Evolutionary conservation across 2,113 vertebrate genomes (phyloP).

Genomic region (Cyphomyrus discorhynchus): DNA sequence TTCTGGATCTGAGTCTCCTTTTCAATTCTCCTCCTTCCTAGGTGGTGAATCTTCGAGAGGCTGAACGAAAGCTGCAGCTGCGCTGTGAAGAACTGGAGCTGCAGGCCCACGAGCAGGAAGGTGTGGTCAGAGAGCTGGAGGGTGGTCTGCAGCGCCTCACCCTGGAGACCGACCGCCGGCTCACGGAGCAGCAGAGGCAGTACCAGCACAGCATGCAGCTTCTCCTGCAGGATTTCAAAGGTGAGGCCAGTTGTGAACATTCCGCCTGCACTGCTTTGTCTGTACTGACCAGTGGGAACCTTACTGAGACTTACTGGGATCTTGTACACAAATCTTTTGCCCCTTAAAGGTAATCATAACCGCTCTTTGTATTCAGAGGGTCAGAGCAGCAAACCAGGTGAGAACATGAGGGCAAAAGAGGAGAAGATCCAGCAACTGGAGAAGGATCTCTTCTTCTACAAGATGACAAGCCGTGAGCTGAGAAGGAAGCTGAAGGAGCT

Average conservation of each 20-base stretch:
- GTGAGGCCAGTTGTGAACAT: slow-evolving; percentile 42
- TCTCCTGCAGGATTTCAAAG: slow-evolving; percentile 68
- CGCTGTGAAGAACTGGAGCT: slow-evolving; percentile 70
- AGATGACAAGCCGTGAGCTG: slow-evolving; percentile 77
- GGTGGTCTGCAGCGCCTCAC: slow-evolving; percentile 64
- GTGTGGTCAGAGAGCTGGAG: slow-evolving; percentile 57
- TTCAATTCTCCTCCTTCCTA: slow-evolving; percentile 38
- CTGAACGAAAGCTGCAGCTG: slow-evolving; percentile 60
- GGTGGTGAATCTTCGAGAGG: slow-evolving; percentile 74
- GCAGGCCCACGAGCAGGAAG: slow-evolving; percentile 61
- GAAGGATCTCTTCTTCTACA: slow-evolving; percentile 86
- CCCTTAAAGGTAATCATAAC: not conserved
- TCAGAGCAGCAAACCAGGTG: slow-evolving; percentile 47
- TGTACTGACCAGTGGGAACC: too few species aligned
- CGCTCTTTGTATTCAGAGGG: slow-evolving; percentile 53
- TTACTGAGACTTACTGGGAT: not conserved
- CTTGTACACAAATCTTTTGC: not conserved
- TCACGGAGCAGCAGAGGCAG: slow-evolving; percentile 71
- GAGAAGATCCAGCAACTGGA: slow-evolving; percentile 75
- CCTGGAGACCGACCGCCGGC: slow-evolving; percentile 67
- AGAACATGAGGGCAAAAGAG: slow-evolving; percentile 57
- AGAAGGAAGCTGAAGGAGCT: slow-evolving; percentile 73
- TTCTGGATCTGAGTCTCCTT: not conserved
- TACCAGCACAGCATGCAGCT: slow-evolving; percentile 74
- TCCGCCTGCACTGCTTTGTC: not conserved